Conservation (phyloP, 2,113 vertebrate genomes). For the Eonycteris spelaea region DNA sequence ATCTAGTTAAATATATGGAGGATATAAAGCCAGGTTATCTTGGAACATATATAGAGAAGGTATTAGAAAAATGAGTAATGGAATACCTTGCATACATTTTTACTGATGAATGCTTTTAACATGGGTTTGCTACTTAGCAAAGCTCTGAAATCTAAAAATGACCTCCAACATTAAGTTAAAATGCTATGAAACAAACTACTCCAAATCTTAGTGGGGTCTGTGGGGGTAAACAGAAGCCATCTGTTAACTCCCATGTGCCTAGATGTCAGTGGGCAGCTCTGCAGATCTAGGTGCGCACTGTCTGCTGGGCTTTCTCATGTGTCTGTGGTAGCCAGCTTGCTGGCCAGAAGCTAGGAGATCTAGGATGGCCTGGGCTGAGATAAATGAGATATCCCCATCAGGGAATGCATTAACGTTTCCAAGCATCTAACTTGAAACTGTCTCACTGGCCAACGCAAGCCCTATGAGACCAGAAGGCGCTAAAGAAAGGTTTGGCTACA, state of each 20-base stretch:
- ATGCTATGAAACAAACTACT: not conserved
- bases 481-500: not conserved
- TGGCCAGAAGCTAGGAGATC: not conserved
- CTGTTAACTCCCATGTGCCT: not conserved
- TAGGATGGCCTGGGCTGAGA: not conserved
- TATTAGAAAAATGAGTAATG: not conserved
- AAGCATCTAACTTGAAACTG: not conserved
- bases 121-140: not conserved
- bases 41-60: not conserved
- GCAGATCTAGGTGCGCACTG: not conserved
- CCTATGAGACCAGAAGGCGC: rapidly evolving
- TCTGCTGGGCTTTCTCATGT: not conserved
- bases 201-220: not conserved
- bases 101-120: not conserved
- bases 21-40: not conserved
- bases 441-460: not conserved
- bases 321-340: not conserved
- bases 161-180: not conserved
- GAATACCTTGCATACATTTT: not conserved
- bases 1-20: not conserved
- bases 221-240: not conserved
- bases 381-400: too few species aligned
- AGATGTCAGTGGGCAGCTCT: not conserved
- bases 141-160: not conserved
- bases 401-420: not conserved